Evolutionary conservation across 2,888 invertebrate species (phyloP), one percentile per base, ranked within the genome.

Genomic region (Leptogaster cylindrica): DNA sequence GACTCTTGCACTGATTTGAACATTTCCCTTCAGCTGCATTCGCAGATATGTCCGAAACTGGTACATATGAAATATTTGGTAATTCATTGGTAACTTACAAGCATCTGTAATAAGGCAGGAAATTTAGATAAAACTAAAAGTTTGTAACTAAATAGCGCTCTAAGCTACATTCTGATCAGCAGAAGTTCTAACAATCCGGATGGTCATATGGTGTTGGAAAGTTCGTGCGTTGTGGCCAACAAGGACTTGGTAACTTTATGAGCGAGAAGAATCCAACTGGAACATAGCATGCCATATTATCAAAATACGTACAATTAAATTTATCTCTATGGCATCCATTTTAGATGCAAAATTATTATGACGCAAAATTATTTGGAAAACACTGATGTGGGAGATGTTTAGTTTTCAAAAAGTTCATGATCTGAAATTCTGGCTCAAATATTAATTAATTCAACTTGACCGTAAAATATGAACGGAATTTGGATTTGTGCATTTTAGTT

Each of bases 71-170:
- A 20, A 18, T 33, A 36, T 52, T 20, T 39, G 23, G n/a, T 7
- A 36, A 23, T 12, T 12, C 39, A 12, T 36, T 14, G 14, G 55
- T 14, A 55, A 55, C 55, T 36, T 55, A 55, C 55, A 36, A 25
- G 23, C 23, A 23, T 55, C 55, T 31, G 55, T 55, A 55, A 55
- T 55, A 55, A 55, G 55, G 55, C 55, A 55, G 55, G 55, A 55
- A 55, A 39, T 55, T 55, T 33, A 55, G 55, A 55, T 55, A 55
- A 55, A 55, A 55, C 55, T 55, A 39, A 55, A 55, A 55, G 55
- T 55, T 55, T 36, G 33, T 52, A 28, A 20, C 55, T 55, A 55
- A 55, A 55, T 36, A 55, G 23, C 12, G 23, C 55, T 23, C 36
- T 2, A 8, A 20, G 36, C 55, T 6, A 20, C n/a, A 10, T 36